Evolutionary conservation across 2,888 invertebrate genomes (phyloP).

Genomic region (Pseudoips prasinana): DNA sequence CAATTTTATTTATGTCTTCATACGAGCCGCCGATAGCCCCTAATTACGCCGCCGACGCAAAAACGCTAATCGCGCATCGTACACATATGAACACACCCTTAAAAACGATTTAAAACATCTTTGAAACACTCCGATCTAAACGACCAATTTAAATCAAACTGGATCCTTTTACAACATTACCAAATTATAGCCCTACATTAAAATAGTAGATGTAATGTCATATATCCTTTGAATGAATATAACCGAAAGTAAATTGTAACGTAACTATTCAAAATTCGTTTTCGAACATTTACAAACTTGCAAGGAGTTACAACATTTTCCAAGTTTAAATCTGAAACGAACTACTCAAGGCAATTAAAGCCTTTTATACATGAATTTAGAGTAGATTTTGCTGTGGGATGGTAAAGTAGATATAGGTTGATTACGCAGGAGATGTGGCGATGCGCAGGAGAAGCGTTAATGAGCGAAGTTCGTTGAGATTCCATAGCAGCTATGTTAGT

Average conservation of each 20-base stretch:
- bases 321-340: constrained; percentile 14
- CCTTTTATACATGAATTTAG: neutral
- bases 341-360: constrained; percentile 2
- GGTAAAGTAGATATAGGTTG: constrained; percentile 33
- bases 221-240: constrained; percentile 8
- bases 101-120: constrained; percentile 24
- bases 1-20: constrained; percentile 81
- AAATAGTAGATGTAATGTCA: constrained; percentile 23
- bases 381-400: constrained; percentile 13
- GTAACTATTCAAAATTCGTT: constrained; percentile 1
- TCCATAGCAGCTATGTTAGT: constrained; percentile 68
- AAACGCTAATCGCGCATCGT: constrained; percentile 78
- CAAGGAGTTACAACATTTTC: constrained; percentile 24
- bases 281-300: neutral
- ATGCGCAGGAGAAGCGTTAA: constrained; percentile 70
- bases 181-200: constrained; percentile 9
- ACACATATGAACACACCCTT: constrained; percentile 36
- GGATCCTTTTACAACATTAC: constrained; percentile 13
- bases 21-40: constrained; percentile 78
- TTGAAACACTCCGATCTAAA: neutral
- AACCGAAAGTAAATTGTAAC: constrained; percentile 9
- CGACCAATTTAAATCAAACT: no score
- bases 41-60: constrained; percentile 75
- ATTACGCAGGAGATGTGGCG: constrained; percentile 35
- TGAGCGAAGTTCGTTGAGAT: constrained; percentile 73